A percentile compares a stretch with the other conserved stretches of the same genome.
These are phyloP conservation scores for Anolis sagrei DNA, from an alignment of 2,113 vertebrate genomes.

Conservation along the genomic window DNA sequence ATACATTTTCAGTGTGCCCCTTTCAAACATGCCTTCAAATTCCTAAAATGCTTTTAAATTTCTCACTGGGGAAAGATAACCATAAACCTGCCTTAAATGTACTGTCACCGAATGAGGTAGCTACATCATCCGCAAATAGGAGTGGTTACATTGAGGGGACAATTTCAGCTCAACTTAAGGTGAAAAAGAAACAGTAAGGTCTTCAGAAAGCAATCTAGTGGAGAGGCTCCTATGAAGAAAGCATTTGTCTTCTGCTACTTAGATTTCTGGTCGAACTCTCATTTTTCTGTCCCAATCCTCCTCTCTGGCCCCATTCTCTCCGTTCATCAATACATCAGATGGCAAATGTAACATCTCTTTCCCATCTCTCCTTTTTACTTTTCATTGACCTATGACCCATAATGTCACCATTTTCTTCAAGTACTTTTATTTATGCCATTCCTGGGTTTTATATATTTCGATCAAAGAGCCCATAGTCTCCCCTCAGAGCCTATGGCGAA, in stretches of 20 bases:
- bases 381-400: conserved; percentile 75
- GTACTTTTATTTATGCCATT: conserved; percentile 74
- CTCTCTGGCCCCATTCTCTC: neutral
- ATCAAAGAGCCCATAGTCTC: conserved; percentile 69
- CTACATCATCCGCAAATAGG: neutral
- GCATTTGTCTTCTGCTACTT: conserved; percentile 35
- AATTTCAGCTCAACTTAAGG: neutral
- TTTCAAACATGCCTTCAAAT: no score
- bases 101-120: neutral
- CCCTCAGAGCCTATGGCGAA: conserved; percentile 65
- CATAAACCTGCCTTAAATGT: neutral
- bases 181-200: conserved; percentile 49
- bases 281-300: conserved; percentile 12
- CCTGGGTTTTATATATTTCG: conserved; percentile 66
- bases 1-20: no score
- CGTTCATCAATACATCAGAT: conserved; percentile 60
- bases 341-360: conserved; percentile 44
- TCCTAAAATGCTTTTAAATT: no score
- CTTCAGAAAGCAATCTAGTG: conserved; percentile 55
- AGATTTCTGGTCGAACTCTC: conserved; percentile 41
- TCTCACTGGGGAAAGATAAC: no score
- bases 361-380: conserved; percentile 58
- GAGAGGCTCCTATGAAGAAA: neutral
- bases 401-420: conserved; percentile 71
- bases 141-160: neutral